Evolutionary conservation across 2,797 vertebrate genomes (phyloP), one percentile per base, ranked within the genome.

Genomic region (Dryobates pubescens): DNA sequence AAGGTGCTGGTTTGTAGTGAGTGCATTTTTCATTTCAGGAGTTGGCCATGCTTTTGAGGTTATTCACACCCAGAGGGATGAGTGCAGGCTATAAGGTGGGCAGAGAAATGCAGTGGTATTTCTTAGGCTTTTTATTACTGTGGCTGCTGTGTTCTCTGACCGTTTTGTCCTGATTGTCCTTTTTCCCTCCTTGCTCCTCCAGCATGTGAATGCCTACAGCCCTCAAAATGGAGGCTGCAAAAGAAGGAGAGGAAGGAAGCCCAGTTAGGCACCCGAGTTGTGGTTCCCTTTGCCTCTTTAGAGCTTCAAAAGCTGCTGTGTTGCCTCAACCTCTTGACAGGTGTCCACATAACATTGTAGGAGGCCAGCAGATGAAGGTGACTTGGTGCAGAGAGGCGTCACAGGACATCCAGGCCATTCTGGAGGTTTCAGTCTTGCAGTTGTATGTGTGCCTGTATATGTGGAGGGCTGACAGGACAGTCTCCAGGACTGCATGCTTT

Each of bases 1-100:
- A 89, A 94, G 94, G 63, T 92, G 70, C 7, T 70, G 73, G 91
- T 72, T 94, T 78, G 73, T 57, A 78, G 67, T 67, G 49, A 58
- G 43, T 81, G 15, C 19, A 67, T 70, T 26, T 81, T 76, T 94
- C 70, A 81, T 91, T 82, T 91, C 76, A 51, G 59, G 59, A 63
- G 5, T 9, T 32, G 30, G 49, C 8, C 36, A 2, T 78, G 73
- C 49, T 73, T 27, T 14, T 73, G 83, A 73, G 34, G 34, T 78
- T 82, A 65, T 69, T 74, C 68, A 43, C 0, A 2, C 76, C 86
- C 26, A 3, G 47, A 89, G 27, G 41, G 7, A 14, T 71, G 73
- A 79, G 75, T 61, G 51, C 58, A 82, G 58, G 20, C 49, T 63
- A 0, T 13, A 38, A 54, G 30, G 51, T 14, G 30, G 24, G 18